Base-by-base conservation (phyloP, 2,888 invertebrate species). In the Cephus sareptanus region DNA sequence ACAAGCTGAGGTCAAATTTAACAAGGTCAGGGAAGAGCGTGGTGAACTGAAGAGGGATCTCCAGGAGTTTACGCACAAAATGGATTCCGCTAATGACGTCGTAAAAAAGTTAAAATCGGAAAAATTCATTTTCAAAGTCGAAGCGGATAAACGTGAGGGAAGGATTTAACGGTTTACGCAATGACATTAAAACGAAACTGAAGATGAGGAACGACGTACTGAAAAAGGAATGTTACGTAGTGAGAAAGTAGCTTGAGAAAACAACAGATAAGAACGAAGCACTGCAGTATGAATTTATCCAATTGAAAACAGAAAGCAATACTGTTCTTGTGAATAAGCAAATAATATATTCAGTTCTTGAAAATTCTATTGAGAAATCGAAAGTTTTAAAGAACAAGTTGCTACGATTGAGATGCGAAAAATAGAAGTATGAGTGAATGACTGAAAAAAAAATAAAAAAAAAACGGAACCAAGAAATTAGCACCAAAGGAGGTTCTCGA, bases 261-360 rank as follows among this genome's bases (percentile, higher is more conserved):
- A n/a, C 73, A 70, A 11, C n/a, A 11, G 35, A 74, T 1, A 83
- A 80, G 68, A 85, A 84, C 75, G 82, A 84, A 31, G 77, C 82
- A 73, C 76, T 84, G 75, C 85, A 79, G 75, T 75, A 79, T 69
- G 83, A 86, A 69, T 37, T 85, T 37, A 75, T 79, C 11, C 82
- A 82, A 73, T 76, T 80, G 78, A 81, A 68, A 34, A 77, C 74
- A 11, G 78, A 79, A 34, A 83, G 80, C 31, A 56, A 56, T 23
- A 23, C 40, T 4, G 40, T 56, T 23, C 40, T 15, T 56, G 23
- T 56, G 23, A 9, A 23, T 23, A 56, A 56, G 23, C 23, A 56
- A 56, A 56, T 23, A 56, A 23, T 56, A 56, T 1, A 56, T 56
- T 56, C 6, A 15, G 1, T 23, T 23, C 23, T 56, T 56, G 6